A percentile compares a stretch with the other conserved stretches of the same genome.
phyloP scores from a whole-genome alignment of 2,888 invertebrate species.

The Hylaea fasciaria region DNA sequence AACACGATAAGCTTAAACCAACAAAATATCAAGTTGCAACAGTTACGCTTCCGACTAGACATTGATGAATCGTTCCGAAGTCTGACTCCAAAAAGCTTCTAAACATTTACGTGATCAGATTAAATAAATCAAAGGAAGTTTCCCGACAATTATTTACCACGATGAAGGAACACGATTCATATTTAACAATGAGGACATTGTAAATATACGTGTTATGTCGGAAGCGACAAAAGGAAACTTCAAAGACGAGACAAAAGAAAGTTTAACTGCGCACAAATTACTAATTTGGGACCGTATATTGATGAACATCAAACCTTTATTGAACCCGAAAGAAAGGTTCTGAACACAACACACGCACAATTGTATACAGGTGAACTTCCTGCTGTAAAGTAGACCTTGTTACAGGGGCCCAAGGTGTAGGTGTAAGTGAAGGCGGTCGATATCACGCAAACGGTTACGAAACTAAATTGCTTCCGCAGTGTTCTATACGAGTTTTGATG shows the following conservation, averaged over 20 bases:
- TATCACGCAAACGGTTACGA: conserved; percentile 57
- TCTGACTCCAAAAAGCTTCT: conserved; percentile 27
- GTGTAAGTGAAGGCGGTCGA: conserved; percentile 39
- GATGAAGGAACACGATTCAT: conserved; percentile 16
- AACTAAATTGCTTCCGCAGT: conserved; percentile 64
- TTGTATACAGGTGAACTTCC: conserved; percentile 19
- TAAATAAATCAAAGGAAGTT: conserved; percentile 32
- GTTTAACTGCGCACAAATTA: conserved; percentile 39
- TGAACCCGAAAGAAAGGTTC: conserved; percentile 48
- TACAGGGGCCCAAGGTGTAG: conserved; percentile 35
- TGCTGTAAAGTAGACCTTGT: conserved; percentile 36
- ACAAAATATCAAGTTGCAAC: conserved; percentile 28
- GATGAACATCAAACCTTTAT: conserved; percentile 45
- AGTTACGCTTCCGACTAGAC: conserved; percentile 30
- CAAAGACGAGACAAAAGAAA: conserved; percentile 27
- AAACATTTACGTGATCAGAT: conserved; percentile 28
- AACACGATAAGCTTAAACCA: conserved; percentile 22
- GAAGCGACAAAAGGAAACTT: conserved; percentile 11
- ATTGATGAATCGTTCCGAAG: conserved; percentile 32
- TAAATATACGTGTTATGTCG: conserved; percentile 11
- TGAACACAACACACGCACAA: conserved; percentile 43
- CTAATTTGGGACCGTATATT: conserved; percentile 37
- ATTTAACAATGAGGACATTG: conserved; percentile 20
- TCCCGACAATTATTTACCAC: conserved; percentile 12
- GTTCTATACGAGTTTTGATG: conserved; percentile 53